These are phyloP conservation scores for Microcebus tavaratra DNA, from an alignment of 2,113 vertebrate genomes.

Conservation along the genomic window DNA sequence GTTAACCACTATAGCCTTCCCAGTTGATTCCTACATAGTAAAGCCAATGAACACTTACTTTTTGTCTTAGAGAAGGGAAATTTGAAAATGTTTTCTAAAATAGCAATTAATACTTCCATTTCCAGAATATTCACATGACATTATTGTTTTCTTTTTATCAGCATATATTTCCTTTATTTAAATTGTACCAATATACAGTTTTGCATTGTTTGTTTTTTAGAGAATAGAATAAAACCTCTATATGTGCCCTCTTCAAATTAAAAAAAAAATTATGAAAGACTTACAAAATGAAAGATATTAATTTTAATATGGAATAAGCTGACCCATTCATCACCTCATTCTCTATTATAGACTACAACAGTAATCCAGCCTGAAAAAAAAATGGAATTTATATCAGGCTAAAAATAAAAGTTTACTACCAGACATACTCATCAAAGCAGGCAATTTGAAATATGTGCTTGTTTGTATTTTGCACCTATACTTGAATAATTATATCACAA, in stretches of 20 bases:
- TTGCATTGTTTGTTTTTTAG: not conserved
- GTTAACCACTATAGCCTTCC: not conserved
- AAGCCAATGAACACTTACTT: not conserved
- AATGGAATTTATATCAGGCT: not conserved
- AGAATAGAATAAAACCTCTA: not conserved
- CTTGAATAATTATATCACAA: not conserved
- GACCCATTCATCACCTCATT: not conserved
- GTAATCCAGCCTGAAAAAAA: not conserved
- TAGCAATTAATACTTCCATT: not conserved
- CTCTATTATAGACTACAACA: not conserved
- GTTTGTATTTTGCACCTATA: not conserved
- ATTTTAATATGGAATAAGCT: not conserved
- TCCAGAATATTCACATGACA: not conserved
- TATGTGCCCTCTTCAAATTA: slow-evolving; percentile 17
- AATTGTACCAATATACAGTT: not conserved
- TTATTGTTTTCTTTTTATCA: not conserved
- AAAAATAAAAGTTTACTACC: not conserved
- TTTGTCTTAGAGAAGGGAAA: not conserved
- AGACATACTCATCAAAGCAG: not conserved
- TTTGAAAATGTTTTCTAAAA: not conserved
- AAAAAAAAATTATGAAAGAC: not conserved
- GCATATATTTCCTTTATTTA: not conserved
- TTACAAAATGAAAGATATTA: not conserved
- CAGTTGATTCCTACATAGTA: not conserved
- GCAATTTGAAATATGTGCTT: not conserved